phyloP scores from a whole-genome alignment of 92 coral and sea anemone species.

The Isaurus tuberculatus region DNA sequence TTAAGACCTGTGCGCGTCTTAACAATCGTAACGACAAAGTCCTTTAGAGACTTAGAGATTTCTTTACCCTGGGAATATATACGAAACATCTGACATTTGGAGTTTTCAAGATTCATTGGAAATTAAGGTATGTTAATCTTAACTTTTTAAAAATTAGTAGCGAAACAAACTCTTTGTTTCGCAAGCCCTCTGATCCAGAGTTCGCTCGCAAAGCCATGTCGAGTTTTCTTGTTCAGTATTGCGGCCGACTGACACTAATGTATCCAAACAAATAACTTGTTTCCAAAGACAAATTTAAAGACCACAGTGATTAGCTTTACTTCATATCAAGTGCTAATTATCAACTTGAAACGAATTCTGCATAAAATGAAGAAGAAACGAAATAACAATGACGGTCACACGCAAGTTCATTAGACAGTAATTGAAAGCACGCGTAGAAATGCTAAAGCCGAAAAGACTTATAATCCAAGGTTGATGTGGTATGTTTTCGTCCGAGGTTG shows the following conservation, averaged over 20 bases:
- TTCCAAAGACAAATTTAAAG: neutral
- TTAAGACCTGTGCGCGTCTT: conserved; percentile 13
- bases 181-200: conserved; percentile 9
- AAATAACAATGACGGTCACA: conserved; percentile 15
- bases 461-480: conserved; percentile 15
- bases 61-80: conserved; percentile 11
- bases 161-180: conserved; percentile 12
- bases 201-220: conserved; percentile 2
- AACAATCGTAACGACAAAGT: conserved; percentile 26
- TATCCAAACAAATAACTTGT: conserved; percentile 8
- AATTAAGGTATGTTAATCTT: conserved; percentile 21
- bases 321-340: conserved; percentile 15
- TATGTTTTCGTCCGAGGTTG: conserved; percentile 12
- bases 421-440: conserved; percentile 28
- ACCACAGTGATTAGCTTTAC: neutral
- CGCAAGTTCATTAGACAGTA: conserved; percentile 3
- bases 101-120: conserved; percentile 21
- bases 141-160: conserved; percentile 23
- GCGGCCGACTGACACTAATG: conserved; percentile 16
- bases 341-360: conserved; percentile 23
- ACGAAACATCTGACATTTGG: conserved; percentile 16
- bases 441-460: neutral
- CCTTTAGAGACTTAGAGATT: conserved; percentile 28
- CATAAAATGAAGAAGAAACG: conserved; percentile 15
- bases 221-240: conserved; percentile 21